Conservation (phyloP, 2,797 vertebrate species). For the Chiroxiphia lanceolata region DNA sequence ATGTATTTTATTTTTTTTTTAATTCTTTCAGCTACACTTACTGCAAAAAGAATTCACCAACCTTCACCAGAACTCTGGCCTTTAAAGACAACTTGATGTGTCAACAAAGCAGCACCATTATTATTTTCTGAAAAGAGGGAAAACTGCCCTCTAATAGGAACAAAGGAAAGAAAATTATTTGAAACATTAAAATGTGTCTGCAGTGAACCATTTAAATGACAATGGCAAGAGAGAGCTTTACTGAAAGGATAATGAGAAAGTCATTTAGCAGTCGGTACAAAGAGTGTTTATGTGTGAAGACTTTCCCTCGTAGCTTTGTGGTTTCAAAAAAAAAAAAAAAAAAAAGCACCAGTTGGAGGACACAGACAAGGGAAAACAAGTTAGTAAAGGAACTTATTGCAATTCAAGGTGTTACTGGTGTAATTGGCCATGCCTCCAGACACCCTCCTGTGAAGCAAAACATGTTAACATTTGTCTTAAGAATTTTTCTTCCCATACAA, state of each 20-base stretch:
- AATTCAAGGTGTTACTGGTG: neutral
- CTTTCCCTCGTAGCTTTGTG: neutral
- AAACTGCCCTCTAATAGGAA: neutral
- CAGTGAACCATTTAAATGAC: neutral
- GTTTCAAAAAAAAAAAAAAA: neutral
- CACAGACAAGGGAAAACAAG: neutral
- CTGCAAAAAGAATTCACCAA: neutral
- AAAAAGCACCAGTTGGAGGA: neutral
- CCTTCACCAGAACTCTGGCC: neutral
- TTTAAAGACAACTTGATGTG: neutral
- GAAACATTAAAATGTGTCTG: neutral
- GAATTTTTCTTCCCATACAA: neutral
- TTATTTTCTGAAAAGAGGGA: neutral
- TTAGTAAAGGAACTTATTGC: neutral
- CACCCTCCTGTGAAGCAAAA: neutral
- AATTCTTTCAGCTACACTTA: neutral
- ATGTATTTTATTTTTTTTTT: neutral
- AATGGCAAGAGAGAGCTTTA: neutral
- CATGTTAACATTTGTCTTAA: neutral
- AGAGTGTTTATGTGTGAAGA: neutral
- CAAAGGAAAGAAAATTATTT: neutral
- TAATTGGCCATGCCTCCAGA: neutral
- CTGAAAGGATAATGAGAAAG: neutral
- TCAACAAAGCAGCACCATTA: neutral
- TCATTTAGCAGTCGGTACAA: neutral